These are phyloP conservation scores for Isaurus tuberculatus DNA, from an alignment of 92 coral and sea anemone genomes.

Conservation along the genomic window DNA sequence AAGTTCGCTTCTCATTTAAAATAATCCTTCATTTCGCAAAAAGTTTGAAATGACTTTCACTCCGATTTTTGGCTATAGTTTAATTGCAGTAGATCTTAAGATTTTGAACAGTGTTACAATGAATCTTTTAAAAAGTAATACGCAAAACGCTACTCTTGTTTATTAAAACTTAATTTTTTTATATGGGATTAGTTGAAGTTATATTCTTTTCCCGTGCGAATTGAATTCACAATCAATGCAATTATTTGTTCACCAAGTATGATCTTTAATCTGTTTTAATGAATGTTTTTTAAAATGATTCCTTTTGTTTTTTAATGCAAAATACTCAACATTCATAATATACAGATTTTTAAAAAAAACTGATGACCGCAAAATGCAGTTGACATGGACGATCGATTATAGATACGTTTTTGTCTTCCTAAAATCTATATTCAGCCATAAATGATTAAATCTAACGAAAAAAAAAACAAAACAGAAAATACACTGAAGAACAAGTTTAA, in stretches of 20 bases:
- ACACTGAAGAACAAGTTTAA: too few relatives aligned
- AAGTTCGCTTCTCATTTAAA: too few relatives aligned
- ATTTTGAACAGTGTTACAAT: not conserved
- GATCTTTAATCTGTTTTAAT: not conserved
- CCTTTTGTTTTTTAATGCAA: not conserved
- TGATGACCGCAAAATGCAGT: not conserved
- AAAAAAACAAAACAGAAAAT: too few relatives aligned
- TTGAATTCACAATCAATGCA: not conserved
- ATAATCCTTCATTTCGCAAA: not conserved
- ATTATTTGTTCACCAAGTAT: constrained; percentile 1
- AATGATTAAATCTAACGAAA: too few relatives aligned
- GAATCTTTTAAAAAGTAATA: not conserved
- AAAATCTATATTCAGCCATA: too few relatives aligned
- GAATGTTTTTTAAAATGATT: not conserved
- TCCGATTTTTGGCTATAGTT: not conserved
- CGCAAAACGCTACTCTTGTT: not conserved
- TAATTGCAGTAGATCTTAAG: not conserved
- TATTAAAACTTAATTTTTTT: not conserved
- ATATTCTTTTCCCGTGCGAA: not conserved
- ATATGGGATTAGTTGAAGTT: too few relatives aligned
- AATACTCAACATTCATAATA: not conserved
- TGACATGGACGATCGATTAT: too few relatives aligned
- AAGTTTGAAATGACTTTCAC: not conserved
- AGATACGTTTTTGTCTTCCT: too few relatives aligned
- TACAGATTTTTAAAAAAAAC: not conserved